phyloP scores from a whole-genome alignment of 30 jellyfish, hydroid and myxozoan genomes.

The Nemopilema nomurai region DNA sequence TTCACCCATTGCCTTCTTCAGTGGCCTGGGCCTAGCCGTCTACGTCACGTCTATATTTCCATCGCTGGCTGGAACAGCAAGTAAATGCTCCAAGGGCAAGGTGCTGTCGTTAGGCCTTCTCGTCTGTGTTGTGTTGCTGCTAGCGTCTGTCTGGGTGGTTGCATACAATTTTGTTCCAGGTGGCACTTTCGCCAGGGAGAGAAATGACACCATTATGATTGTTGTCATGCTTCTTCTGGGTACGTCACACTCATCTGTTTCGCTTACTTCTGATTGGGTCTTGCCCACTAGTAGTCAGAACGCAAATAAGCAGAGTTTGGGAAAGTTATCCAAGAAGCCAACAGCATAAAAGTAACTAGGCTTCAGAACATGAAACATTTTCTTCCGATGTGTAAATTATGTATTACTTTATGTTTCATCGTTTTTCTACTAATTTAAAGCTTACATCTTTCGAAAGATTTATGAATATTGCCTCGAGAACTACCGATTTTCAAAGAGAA shows the following conservation, averaged over 20 bases:
- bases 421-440: too few species aligned
- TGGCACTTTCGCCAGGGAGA: slow-evolving; percentile 64
- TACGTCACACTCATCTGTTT: slow-evolving; percentile 1
- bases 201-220: slow-evolving; percentile 34
- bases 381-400: too few species aligned
- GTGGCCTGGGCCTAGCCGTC: slow-evolving; percentile 57
- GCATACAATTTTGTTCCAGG: slow-evolving; percentile 78
- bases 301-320: too few species aligned
- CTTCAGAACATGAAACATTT: too few species aligned
- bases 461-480: too few species aligned
- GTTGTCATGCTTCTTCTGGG: slow-evolving; percentile 40
- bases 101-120: slow-evolving; percentile 42
- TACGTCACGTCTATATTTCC: slow-evolving; percentile 54
- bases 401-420: too few species aligned
- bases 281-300: too few species aligned
- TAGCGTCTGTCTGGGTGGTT: slow-evolving; percentile 73
- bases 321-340: too few species aligned
- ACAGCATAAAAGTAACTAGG: too few species aligned
- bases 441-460: too few species aligned
- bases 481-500: too few species aligned
- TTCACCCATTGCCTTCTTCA: slow-evolving; percentile 17
- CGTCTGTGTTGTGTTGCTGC: slow-evolving; percentile 16
- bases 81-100: slow-evolving; percentile 39
- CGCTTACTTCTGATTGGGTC: background rate
- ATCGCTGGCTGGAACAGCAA: slow-evolving; percentile 6